phyloP scores from a whole-genome alignment of 1,140 invertebrate genomes.

The Anoplophora glabripennis region DNA sequence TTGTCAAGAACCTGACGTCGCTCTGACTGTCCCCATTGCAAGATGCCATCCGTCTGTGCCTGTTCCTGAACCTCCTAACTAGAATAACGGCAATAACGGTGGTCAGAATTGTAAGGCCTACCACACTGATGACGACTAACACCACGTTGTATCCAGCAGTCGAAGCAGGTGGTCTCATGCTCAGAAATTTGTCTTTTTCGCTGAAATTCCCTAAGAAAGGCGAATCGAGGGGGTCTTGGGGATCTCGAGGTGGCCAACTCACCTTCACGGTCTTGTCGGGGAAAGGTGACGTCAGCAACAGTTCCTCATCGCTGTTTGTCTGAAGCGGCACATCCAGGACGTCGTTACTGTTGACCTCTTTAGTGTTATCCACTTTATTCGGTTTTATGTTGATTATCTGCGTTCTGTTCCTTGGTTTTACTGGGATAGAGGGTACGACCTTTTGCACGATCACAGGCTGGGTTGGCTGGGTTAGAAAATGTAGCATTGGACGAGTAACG shows the following conservation, averaged over 20 bases:
- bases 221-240: background rate
- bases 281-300: conserved; percentile 4
- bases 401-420: conserved; percentile 1
- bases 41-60: conserved; percentile 4
- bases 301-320: conserved; percentile 12
- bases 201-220: background rate
- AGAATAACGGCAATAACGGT: conserved; percentile 5
- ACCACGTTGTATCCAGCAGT: conserved; percentile 1
- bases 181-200: conserved; percentile 6
- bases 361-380: background rate
- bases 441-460: conserved; percentile 1
- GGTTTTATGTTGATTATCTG: conserved; percentile 10
- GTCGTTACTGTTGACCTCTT: conserved; percentile 9
- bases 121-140: background rate
- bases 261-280: background rate
- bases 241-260: background rate
- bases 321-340: conserved; percentile 8
- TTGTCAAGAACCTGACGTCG: conserved; percentile 57
- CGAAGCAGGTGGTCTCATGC: background rate
- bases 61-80: conserved; percentile 5
- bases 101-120: conserved; percentile 8
- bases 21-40: conserved; percentile 46
- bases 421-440: background rate
- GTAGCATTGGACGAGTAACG: background rate
- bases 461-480: conserved; percentile 3